These are phyloP conservation scores for Noctua janthina DNA, from an alignment of 2,888 invertebrate genomes.

Conservation along the genomic window DNA sequence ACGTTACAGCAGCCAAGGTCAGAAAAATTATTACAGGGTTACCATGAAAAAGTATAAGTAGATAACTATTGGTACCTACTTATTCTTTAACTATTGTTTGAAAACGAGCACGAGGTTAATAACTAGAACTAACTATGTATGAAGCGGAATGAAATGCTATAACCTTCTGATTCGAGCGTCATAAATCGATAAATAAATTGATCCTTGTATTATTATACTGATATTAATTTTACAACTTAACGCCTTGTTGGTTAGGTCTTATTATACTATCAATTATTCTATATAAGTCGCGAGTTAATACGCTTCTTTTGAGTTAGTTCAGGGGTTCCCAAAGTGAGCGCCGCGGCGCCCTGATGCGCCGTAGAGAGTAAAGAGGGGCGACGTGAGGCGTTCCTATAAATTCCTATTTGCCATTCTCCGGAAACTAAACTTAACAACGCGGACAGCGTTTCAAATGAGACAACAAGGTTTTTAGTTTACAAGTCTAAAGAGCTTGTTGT, in stretches of 20 bases:
- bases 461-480: no score
- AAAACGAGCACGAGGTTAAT: constrained; percentile 46
- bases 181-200: constrained; percentile 16
- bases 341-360: no score
- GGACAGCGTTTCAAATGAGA: no score
- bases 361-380: no score
- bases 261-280: no score
- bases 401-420: no score
- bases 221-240: constrained; percentile 17
- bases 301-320: no score
- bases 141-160: constrained; percentile 26
- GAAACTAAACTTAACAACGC: no score
- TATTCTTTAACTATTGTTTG: constrained; percentile 17
- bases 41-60: constrained; percentile 12
- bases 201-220: neutral
- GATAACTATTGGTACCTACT: neutral
- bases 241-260: constrained; percentile 5
- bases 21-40: constrained; percentile 8
- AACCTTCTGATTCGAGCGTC: constrained; percentile 28
- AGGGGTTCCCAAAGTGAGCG: no score
- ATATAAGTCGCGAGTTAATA: no score
- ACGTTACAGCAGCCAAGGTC: constrained; percentile 11
- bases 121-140: constrained; percentile 16
- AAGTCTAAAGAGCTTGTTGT: no score
- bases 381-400: no score